Base-by-base conservation (phyloP, 1,140 invertebrate genomes). In the Caenorhabditis latens region DNA sequence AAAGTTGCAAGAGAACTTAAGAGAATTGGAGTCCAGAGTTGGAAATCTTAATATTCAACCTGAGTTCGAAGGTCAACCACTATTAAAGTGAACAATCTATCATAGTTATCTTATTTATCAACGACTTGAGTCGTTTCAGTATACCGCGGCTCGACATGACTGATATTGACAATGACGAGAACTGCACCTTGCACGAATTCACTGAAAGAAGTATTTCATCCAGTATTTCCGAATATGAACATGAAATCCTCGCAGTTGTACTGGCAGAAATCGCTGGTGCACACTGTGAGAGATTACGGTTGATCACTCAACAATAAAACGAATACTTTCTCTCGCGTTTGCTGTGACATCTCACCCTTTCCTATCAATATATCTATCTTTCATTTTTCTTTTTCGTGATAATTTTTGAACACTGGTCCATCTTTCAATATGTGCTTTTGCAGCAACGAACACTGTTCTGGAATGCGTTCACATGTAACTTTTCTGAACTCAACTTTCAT, bases 121-220 rank as follows among this genome's bases (percentile, higher is more conserved):
- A 71, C 40, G 65, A 19, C 40, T 46, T 21, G 14, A 43, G 65
- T 71, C 71, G 71, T 79, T 79, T 79, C 71, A 79, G 71, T 79
- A 79, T 79, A 21, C 71, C 71, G 13, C 71, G 71, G 4, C 71
- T 79, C 71, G 46, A 79, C 71, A 79, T 79, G 71, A 50, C 71
- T 11, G 71, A 79, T 53, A 50, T 79, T 79, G 71, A 50, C 43
- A 9, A 19, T 53, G 71, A 79, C n/a, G 71, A 79, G 24, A 67
- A 67, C 63, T 24, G 43, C 71, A 79, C 71, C 6, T 79, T 50
- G 46, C 43, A 79, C 71, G 46, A 50, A 14, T n/a, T 24, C 46
- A 50, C 46, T 79, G 71, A 79, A 21, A 50, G 71, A 79, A 79
- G 46, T 50, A 24, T 46, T 79, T 50, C 46, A 50, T 21, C 71